A percentile compares a stretch with the other conserved stretches of the same genome.
Conservation (phyloP, 2,797 vertebrate genomes). For the Dicrostonyx torquatus region DNA sequence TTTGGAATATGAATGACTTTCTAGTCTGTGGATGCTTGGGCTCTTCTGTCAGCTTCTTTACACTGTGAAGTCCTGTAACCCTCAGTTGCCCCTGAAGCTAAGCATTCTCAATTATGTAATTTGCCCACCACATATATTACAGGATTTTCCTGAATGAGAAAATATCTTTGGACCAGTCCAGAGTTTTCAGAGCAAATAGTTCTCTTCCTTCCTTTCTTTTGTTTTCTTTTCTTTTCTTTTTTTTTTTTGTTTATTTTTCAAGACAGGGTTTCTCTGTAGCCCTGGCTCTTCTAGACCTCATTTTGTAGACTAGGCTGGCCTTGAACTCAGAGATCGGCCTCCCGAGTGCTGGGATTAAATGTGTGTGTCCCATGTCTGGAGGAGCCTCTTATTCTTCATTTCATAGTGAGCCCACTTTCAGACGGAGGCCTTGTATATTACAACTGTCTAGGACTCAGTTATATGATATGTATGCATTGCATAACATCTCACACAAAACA, state of each 20-base stretch:
- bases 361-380: neutral
- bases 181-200: neutral
- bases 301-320: neutral
- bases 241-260: neutral
- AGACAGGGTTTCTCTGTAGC: neutral
- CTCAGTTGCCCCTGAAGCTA: neutral
- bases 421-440: neutral
- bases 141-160: neutral
- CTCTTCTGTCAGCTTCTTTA: neutral
- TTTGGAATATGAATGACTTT: neutral
- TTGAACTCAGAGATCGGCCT: neutral
- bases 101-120: neutral
- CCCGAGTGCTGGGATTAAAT: neutral
- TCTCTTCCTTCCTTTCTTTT: neutral
- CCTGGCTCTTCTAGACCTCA: neutral
- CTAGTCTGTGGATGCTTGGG: neutral
- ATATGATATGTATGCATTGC: neutral
- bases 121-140: neutral
- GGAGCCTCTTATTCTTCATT: neutral
- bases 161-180: neutral
- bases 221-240: neutral
- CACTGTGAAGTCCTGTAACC: neutral
- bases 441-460: neutral
- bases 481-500: neutral
- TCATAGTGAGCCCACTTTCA: neutral